These are phyloP conservation scores for Drosophila bunnanda DNA, from an alignment of 2,888 invertebrate species.

Conservation along the genomic window DNA sequence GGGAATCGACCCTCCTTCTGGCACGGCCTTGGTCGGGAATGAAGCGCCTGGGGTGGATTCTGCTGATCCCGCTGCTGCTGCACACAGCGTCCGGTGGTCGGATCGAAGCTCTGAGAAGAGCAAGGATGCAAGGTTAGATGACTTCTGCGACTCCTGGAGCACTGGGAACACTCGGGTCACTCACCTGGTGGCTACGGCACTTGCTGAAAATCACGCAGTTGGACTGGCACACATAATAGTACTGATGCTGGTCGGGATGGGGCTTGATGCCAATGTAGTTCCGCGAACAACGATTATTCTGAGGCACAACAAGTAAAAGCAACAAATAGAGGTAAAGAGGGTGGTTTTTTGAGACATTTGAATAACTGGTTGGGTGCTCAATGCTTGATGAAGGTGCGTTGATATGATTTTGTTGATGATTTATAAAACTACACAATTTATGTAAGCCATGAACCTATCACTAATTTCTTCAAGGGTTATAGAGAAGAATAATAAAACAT, in stretches of 20 bases:
- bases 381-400: neutral
- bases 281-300: slow-evolving; percentile 83
- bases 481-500: neutral
- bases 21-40: slow-evolving; percentile 61
- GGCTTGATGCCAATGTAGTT: slow-evolving; percentile 82
- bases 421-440: neutral
- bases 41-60: slow-evolving; percentile 54
- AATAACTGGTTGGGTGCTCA: neutral
- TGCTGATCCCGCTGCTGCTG: slow-evolving; percentile 14
- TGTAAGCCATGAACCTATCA: too few relatives aligned
- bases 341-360: neutral
- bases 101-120: slow-evolving; percentile 69
- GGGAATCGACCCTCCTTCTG: slow-evolving; percentile 82
- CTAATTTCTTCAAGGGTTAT: too few relatives aligned
- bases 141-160: neutral
- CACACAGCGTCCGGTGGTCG: slow-evolving; percentile 71
- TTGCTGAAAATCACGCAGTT: slow-evolving; percentile 84
- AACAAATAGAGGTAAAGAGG: neutral
- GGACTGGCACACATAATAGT: slow-evolving; percentile 85
- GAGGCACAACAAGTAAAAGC: neutral
- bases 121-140: neutral
- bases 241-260: slow-evolving; percentile 83
- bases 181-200: slow-evolving; percentile 82
- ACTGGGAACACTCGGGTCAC: neutral
- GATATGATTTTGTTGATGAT: too few relatives aligned